Base-by-base conservation (phyloP, 2,888 invertebrate genomes). In the Drosophila sordidula region DNA sequence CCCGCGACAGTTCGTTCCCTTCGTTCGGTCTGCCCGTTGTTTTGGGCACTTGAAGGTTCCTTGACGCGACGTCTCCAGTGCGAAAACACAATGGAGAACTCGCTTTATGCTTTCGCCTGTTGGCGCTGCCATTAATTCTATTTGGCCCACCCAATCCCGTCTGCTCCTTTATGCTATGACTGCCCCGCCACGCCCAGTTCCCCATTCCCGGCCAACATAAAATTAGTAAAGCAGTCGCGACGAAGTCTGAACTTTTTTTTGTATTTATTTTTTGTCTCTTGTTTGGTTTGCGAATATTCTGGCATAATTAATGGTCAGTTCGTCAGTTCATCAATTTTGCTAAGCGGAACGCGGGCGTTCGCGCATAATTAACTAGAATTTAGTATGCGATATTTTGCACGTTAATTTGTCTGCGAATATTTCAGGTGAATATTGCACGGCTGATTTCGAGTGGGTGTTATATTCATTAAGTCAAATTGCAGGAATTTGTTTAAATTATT, bases 81-180 rank as follows among this genome's bases (percentile, higher is more conserved):
- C 59, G 47, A 45, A n/a, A 41, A 47, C 64, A 75, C 80, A 66
- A 75, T 75, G 80, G 68, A 41, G 58, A 69, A 66, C 50, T 68
- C 78, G 68, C 71, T 75, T 87, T 80, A 78, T 84, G 87, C 65
- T 70, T 57, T 58, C 61, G 66, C 50, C 71, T 49, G 61, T 65
- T 67, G 72, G 69, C 61, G 59, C 47, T 54, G 55, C 78, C 87
- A 84, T 84, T 85, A 84, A 82, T 87, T 81, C 76, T 42, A 78
- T 81, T 78, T 61, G 50, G 67, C 50, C 41, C 46, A 26, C 51
- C 51, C 54, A 18, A 6, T 42, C 44, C 18, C 38, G 74, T 69
- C 75, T 73, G 74, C 74, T 64, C 36, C 63, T 57, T 46, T 61
- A 75, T 72, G 52, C 68, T 59, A 41, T 47, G 57, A 38, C 11